Evolutionary conservation across 2,113 vertebrate species (phyloP), one percentile per base, ranked within the genome.

Genomic region (Tragelaphus buxtoni): DNA sequence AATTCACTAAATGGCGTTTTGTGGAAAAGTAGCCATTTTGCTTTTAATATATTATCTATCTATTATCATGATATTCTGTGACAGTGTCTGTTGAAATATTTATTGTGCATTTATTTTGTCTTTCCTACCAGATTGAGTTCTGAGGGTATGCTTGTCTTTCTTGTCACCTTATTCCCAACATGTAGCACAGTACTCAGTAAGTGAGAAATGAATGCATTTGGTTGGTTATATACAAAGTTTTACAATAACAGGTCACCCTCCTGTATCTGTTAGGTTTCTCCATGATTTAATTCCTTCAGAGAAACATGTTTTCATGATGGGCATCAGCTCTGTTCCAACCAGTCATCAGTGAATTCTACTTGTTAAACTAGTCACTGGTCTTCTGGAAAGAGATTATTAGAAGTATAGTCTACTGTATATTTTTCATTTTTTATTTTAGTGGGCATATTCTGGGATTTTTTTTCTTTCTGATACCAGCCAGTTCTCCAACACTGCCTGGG

Each of bases 161-260:
- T 74, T 89, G 28, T 79, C 49, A 65, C 9, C 22, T 86, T 95
- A 49, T 83, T 83, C 55, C 30, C n/a, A 79, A 17, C 22, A 30
- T 92, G 35, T 91, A 81, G 69, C 47, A 58, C 2, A 94, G n/a
- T 92, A 32, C n/a, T 79, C 26, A 80, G n/a, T 90, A 89, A 88
- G 47, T 87, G 39, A 86, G 82, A n/a, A 77, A 45, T 94, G 28
- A 88, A 84, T 91, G 51, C 39, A 53, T 85, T 95, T 79, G 13
- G 32, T 95, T 93, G 47, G 7, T 94, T 92, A 45, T 89, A 51
- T 94, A 94, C 7, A 65, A 51, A 93, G 63, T 90, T 92, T 77
- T 69, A 24, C 18, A 45, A 11, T 90, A 47, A 76, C 18, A 7
- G 32, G 7, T 80, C 24, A 63, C 85, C 39, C 55, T 90, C 32